Evolutionary conservation across 1,140 invertebrate species (phyloP), one percentile per base, ranked within the genome.

Genomic region (Hesperophylax magnus): DNA sequence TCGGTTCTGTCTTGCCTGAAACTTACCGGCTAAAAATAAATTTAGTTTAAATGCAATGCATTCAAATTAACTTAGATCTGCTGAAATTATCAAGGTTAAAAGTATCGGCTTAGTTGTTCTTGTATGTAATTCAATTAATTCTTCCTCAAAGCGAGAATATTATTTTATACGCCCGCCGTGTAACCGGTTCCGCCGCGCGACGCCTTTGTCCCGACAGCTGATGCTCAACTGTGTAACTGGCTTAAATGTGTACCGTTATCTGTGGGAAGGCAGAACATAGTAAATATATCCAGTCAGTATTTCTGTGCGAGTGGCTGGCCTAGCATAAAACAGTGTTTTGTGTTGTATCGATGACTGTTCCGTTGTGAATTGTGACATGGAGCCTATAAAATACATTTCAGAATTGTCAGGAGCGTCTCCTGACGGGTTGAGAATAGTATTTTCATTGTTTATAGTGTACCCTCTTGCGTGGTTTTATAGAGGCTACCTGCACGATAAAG

Each of bases 381-480:
- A 76, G 20, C 54, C 34, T 9, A 54, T 80, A 2, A 76, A 80
- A 67, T 47, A 60, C 27, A 27, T 84, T 47, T 78, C 82, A 20
- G 34, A 58, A 24, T 11, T 27, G 11, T 74, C 79, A 1, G 84
- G 84, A 18, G 79, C 77, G 7, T 69, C 77, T 9, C 81, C 81
- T 39, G 52, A 94, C 20, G 94, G 94, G 0, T 84, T 96, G 18
- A 90, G 92, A 39, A 87, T 96, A 18, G 85, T 96, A 9, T 83
- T 94, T 52, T 94, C 94, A 0, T 91, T 96, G 67, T 78, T 95
- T 61, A 85, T 93, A 80, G 93, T 93, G 72, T 97, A 97, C 87
- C 96, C 96, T 3, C 86, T 97, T 39, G 95, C 94, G 11, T 86
- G 94, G 14, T 77, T 96, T 39, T 94, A 97, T 86, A 91, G 52